These are phyloP conservation scores for Dendronephthya gigantea DNA, from an alignment of 64 coral and sea anemone species.

Conservation along the genomic window DNA sequence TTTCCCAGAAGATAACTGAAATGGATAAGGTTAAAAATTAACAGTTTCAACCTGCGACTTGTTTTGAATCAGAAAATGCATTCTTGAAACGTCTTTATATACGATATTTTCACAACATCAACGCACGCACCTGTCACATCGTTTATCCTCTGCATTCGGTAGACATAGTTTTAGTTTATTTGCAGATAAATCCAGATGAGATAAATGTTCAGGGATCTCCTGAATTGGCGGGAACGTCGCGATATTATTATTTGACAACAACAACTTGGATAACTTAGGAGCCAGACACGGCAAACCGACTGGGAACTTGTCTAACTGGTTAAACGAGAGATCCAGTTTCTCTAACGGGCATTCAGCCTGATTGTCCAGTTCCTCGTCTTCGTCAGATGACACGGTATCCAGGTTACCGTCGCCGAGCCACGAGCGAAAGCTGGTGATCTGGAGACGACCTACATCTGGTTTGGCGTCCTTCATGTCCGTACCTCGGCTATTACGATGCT, in stretches of 20 bases:
- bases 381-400: constrained; percentile 78
- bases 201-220: constrained; percentile 61
- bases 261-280: constrained; percentile 64
- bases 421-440: constrained; percentile 74
- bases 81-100: too few relatives aligned
- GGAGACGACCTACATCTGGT: constrained; percentile 46
- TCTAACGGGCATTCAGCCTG: constrained; percentile 48
- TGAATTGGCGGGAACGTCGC: constrained; percentile 45
- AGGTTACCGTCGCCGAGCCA: constrained; percentile 56
- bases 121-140: not conserved
- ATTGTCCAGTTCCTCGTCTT: constrained; percentile 76
- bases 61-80: too few relatives aligned
- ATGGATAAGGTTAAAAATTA: too few relatives aligned
- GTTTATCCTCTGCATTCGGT: not conserved
- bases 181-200: constrained; percentile 65
- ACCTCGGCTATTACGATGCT: not conserved
- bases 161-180: constrained; percentile 34
- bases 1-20: too few relatives aligned
- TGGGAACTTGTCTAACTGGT: constrained; percentile 55
- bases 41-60: too few relatives aligned
- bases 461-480: constrained; percentile 23
- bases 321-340: constrained; percentile 78
- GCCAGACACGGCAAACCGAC: constrained; percentile 74
- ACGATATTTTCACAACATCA: not conserved
- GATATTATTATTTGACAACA: constrained; percentile 76